Conservation (phyloP, 2,888 invertebrate species). For the Torymus aiolomorphi region DNA sequence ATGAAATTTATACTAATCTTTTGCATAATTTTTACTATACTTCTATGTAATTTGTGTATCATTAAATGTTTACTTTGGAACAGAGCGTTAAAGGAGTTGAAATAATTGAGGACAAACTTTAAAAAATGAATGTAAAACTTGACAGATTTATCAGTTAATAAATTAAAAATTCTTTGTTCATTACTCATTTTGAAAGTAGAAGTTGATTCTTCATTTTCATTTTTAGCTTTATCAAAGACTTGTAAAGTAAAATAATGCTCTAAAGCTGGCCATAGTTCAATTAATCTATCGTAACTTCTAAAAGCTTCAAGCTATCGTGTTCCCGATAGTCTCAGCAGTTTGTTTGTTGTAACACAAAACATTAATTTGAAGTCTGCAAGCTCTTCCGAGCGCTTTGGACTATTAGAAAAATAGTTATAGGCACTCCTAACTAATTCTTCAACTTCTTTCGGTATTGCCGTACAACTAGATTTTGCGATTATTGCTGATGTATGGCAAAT, state of each 20-base stretch:
- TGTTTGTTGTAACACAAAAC: too few relatives aligned
- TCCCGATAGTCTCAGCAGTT: not conserved
- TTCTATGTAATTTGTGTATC: constrained; percentile 18
- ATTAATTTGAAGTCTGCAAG: too few relatives aligned
- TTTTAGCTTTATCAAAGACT: not conserved
- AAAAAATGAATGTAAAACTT: constrained; percentile 3
- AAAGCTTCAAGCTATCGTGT: not conserved
- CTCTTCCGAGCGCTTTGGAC: too few relatives aligned
- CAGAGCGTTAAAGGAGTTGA: constrained; percentile 10
- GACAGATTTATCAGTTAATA: not conserved
- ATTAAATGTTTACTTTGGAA: constrained; percentile 9
- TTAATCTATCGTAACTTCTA: not conserved
- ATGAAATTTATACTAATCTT: too few relatives aligned
- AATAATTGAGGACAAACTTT: constrained; percentile 6
- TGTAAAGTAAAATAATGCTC: not conserved
- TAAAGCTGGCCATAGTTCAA: not conserved
- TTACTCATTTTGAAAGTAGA: too few relatives aligned
- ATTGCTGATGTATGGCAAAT: constrained; percentile 12
- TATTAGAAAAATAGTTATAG: too few relatives aligned
- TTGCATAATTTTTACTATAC: not conserved
- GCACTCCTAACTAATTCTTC: not conserved
- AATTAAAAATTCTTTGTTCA: not conserved
- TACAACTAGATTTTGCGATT: not conserved
- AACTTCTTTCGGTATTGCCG: not conserved
- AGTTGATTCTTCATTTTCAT: not conserved